Conservation (phyloP, 2,888 invertebrate species). For the Ophion slaviceki region DNA sequence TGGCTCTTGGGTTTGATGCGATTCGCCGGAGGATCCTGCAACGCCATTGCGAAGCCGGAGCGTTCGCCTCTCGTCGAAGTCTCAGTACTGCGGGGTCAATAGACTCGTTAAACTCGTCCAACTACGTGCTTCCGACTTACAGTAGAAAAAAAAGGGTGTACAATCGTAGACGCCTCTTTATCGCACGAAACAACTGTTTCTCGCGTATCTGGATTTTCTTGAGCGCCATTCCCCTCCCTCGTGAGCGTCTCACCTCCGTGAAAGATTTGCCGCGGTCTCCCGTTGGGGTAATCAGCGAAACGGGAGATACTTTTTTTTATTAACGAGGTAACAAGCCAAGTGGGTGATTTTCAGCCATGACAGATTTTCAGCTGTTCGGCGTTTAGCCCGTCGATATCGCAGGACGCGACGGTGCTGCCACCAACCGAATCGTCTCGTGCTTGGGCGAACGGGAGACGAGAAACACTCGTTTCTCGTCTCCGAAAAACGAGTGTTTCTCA, state of each 20-base stretch:
- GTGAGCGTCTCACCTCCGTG: constrained; percentile 41
- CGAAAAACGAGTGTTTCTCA: no score
- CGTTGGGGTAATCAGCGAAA: constrained; percentile 54
- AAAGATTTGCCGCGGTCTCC: neutral
- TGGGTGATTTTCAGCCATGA: constrained; percentile 75
- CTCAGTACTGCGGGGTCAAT: neutral
- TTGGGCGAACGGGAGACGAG: constrained; percentile 10
- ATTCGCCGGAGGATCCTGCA: constrained; percentile 24
- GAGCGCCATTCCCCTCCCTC: constrained; percentile 9
- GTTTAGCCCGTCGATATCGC: constrained; percentile 71
- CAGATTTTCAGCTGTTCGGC: constrained; percentile 69
- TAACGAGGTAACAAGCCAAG: constrained; percentile 62
- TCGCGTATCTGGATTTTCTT: neutral
- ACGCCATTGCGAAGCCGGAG: constrained; percentile 10
- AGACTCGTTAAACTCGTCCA: neutral
- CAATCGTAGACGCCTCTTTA: neutral
- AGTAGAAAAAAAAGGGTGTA: neutral
- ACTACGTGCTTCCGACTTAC: neutral
- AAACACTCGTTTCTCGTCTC: neutral
- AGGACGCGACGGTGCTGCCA: constrained; percentile 70
- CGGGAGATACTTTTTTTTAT: constrained; percentile 60
- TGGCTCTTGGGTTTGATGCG: constrained; percentile 10
- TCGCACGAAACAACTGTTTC: neutral
- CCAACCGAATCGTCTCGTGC: constrained; percentile 18
- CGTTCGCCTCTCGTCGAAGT: neutral